A percentile compares a stretch with the other conserved stretches of the same genome.
phyloP scores from a whole-genome alignment of 2,888 invertebrate species.

The Agriopis marginaria region DNA sequence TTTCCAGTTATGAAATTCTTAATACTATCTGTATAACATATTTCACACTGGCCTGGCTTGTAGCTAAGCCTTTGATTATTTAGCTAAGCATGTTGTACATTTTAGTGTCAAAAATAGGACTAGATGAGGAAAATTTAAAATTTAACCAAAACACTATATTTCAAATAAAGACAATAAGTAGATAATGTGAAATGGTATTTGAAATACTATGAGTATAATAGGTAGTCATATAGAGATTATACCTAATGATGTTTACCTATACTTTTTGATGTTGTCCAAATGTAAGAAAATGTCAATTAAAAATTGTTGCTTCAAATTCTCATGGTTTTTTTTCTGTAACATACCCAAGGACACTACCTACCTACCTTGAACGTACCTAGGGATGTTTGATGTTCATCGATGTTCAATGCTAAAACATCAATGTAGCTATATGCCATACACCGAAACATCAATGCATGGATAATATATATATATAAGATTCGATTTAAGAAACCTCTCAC shows the following conservation, averaged over 20 bases:
- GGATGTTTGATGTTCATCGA: no score
- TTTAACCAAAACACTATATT: conserved; percentile 35
- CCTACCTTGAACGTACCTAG: no score
- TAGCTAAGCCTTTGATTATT: no score
- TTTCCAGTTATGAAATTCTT: no score
- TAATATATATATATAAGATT: no score
- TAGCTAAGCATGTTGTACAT: background rate
- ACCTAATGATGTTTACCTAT: conserved; percentile 17
- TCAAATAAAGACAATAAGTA: conserved; percentile 74
- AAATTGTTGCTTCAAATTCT: conserved; percentile 60
- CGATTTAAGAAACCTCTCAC: no score
- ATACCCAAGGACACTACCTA: no score
- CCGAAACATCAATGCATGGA: no score
- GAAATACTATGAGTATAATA: conserved; percentile 31
- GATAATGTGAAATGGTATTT: conserved; percentile 43
- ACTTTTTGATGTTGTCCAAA: conserved; percentile 64
- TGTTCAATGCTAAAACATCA: no score
- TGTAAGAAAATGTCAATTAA: conserved; percentile 71
- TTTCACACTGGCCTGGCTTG: background rate
- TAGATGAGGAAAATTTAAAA: conserved; percentile 48
- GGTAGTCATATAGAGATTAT: conserved; percentile 12
- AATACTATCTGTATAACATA: no score
- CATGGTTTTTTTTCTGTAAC: background rate
- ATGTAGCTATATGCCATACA: no score
- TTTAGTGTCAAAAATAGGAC: background rate